Evolutionary conservation across 2,113 vertebrate species (phyloP).

Genomic region (Prionailurus viverrinus): DNA sequence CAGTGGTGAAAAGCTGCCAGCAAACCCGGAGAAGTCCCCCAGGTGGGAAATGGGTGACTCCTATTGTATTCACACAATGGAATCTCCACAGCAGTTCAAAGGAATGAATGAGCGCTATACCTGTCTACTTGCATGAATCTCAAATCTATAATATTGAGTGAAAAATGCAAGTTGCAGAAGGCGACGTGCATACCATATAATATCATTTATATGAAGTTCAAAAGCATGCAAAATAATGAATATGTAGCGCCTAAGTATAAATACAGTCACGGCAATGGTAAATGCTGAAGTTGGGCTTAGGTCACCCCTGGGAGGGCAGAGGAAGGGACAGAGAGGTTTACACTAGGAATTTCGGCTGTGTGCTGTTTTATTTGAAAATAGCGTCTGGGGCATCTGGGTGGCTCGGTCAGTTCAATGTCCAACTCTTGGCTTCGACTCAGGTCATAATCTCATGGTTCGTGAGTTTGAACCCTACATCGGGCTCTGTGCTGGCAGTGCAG

Average conservation of each 20-base stretch:
- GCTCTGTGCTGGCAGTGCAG: too few relatives aligned
- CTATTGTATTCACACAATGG: not conserved
- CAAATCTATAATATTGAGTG: slow-evolving; percentile 28
- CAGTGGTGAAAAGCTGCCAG: not conserved
- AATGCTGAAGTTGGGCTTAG: not conserved
- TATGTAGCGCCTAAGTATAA: not conserved
- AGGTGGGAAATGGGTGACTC: slow-evolving; percentile 38
- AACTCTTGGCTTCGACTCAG: too few relatives aligned
- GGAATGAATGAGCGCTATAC: slow-evolving; percentile 18
- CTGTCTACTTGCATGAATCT: slow-evolving; percentile 62
- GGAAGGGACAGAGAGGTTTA: not conserved
- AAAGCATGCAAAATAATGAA: slow-evolving; percentile 38
- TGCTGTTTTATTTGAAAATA: slow-evolving; percentile 17
- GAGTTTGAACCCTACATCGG: too few relatives aligned
- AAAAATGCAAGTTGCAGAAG: not conserved
- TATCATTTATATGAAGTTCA: not conserved
- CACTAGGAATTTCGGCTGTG: not conserved
- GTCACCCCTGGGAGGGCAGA: too few relatives aligned
- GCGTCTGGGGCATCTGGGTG: not conserved
- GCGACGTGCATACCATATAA: not conserved
- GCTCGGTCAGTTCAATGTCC: too few relatives aligned
- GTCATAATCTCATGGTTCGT: too few relatives aligned
- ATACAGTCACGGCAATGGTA: not conserved
- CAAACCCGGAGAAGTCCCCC: not conserved
- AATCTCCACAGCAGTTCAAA: slow-evolving; percentile 53